These are phyloP conservation scores for Opisthocomus hoazin DNA, from an alignment of 2,113 vertebrate species.

Conservation along the genomic window DNA sequence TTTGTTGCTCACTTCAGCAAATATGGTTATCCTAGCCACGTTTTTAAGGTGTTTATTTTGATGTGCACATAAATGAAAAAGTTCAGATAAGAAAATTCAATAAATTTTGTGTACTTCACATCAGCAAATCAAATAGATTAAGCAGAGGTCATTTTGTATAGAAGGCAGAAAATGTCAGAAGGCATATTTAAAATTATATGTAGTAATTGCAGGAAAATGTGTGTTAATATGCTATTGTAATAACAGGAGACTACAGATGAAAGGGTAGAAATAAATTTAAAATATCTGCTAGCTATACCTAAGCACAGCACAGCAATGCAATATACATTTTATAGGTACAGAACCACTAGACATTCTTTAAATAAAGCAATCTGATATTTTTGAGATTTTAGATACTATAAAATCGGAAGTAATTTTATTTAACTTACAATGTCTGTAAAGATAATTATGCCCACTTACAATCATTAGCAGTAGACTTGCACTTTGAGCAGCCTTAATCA, in stretches of 20 bases:
- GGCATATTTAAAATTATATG: constrained; percentile 41
- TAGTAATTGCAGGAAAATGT: constrained; percentile 52
- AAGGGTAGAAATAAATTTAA: not conserved
- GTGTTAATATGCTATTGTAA: constrained; percentile 1
- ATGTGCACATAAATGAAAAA: constrained; percentile 59
- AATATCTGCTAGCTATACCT: not conserved
- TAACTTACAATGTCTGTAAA: not conserved
- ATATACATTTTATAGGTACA: not conserved
- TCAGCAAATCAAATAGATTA: constrained; percentile 30
- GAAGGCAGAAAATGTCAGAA: constrained; percentile 43
- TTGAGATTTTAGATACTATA: not conserved
- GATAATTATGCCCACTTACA: not conserved
- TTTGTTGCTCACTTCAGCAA: constrained; percentile 53
- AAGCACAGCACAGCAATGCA: not conserved
- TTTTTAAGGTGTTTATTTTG: constrained; percentile 57
- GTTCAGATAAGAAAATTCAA: constrained; percentile 54
- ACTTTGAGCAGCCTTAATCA: not conserved
- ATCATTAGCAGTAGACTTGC: not conserved
- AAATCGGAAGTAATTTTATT: not conserved
- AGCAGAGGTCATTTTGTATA: not conserved
- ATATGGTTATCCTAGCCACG: constrained; percentile 22
- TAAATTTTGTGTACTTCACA: not conserved
- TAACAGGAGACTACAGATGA: constrained; percentile 1
- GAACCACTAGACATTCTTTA: not conserved
- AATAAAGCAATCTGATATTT: not conserved